These are phyloP conservation scores for Anser brachyrhynchus DNA, from an alignment of 2,113 vertebrate species.

Conservation along the genomic window DNA sequence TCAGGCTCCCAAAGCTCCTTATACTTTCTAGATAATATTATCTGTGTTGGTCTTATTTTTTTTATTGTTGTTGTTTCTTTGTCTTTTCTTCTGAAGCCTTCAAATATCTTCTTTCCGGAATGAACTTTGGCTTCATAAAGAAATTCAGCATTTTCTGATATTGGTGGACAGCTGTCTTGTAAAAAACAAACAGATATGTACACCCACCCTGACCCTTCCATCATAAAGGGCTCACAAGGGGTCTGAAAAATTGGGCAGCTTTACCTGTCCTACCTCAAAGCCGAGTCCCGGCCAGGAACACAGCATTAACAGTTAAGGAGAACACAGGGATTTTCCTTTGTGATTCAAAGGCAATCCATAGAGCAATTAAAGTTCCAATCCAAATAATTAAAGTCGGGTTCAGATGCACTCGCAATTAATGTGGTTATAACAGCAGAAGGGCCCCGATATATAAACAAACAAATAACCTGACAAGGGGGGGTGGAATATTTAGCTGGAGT, in stretches of 20 bases:
- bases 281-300: neutral
- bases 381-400: neutral
- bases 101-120: neutral
- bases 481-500: neutral
- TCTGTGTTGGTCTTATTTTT: neutral
- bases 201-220: neutral
- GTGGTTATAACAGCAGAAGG: neutral
- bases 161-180: neutral
- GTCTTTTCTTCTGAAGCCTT: neutral
- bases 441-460: neutral
- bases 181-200: neutral
- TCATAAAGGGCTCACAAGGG: neutral
- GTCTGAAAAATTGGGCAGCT: neutral
- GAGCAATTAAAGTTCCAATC: neutral
- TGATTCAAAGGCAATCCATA: neutral
- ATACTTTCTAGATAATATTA: neutral
- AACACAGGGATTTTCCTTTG: slow-evolving; percentile 4
- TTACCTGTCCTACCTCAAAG: neutral
- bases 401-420: neutral
- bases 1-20: neutral
- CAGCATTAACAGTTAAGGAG: neutral
- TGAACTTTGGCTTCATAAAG: neutral
- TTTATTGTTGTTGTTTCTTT: no score
- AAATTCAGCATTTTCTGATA: neutral
- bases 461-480: rapidly evolving